phyloP scores from a whole-genome alignment of 2,113 vertebrate genomes.

The Orientallactaga bullata region DNA sequence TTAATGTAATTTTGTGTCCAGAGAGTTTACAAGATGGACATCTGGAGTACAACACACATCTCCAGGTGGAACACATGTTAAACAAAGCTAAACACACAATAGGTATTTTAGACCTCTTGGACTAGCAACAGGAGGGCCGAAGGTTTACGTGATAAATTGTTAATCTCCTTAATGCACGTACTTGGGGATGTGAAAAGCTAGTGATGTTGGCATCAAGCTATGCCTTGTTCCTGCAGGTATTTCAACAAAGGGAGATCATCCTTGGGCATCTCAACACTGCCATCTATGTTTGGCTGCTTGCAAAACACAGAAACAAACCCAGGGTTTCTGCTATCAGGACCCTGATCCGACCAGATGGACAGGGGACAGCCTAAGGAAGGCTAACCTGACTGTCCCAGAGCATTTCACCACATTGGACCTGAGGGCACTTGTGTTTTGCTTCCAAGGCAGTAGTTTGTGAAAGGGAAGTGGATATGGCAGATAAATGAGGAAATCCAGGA shows the following conservation, averaged over 20 bases:
- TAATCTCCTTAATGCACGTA: slow-evolving; percentile 50
- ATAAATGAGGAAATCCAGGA: neutral
- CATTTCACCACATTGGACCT: neutral
- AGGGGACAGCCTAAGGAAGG: neutral
- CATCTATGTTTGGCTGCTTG: neutral
- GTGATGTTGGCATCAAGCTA: slow-evolving; percentile 46
- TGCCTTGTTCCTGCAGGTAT: slow-evolving; percentile 7
- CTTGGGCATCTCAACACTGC: neutral
- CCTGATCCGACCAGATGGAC: neutral
- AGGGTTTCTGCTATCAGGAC: neutral
- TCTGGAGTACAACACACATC: neutral
- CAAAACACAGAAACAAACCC: neutral
- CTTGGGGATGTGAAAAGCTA: slow-evolving; percentile 46
- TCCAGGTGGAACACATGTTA: neutral
- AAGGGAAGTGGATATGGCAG: neutral
- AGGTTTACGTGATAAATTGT: neutral
- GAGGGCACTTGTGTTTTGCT: neutral
- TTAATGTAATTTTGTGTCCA: slow-evolving; percentile 32
- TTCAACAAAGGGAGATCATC: neutral
- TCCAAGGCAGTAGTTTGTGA: neutral
- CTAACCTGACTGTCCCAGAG: neutral
- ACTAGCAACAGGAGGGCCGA: slow-evolving; percentile 3
- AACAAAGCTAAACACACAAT: slow-evolving; percentile 1
- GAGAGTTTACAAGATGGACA: slow-evolving; percentile 51
- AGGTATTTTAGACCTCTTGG: slow-evolving; percentile 15